A percentile compares a stretch with the other conserved stretches of the same genome.
phyloP scores from a whole-genome alignment of 2,113 vertebrate genomes.

The Arothron firmamentum region DNA sequence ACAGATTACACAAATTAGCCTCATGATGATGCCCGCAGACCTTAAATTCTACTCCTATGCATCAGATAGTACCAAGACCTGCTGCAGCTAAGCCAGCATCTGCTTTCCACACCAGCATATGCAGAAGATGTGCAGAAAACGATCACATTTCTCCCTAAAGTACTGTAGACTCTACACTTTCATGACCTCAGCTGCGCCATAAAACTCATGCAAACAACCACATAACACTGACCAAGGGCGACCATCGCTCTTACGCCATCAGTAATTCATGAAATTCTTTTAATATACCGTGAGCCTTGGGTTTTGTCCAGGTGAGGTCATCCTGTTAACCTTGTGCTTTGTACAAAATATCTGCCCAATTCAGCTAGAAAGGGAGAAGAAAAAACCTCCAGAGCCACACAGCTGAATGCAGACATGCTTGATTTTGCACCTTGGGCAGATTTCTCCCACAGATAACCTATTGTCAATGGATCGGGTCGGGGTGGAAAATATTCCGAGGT shows the following conservation, averaged over 20 bases:
- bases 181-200: constrained; percentile 57
- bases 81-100: constrained; percentile 15
- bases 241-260: constrained; percentile 46
- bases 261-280: constrained; percentile 41
- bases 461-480: neutral
- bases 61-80: neutral
- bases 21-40: too few species aligned
- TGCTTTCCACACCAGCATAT: constrained; percentile 26
- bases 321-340: neutral
- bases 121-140: too few species aligned
- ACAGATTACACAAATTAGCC: too few species aligned
- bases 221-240: constrained; percentile 51
- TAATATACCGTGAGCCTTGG: constrained; percentile 12
- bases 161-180: constrained; percentile 51
- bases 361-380: neutral
- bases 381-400: neutral
- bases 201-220: constrained; percentile 48
- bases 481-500: constrained; percentile 15
- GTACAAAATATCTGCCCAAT: neutral
- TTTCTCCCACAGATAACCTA: neutral
- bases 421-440: neutral
- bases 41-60: too few species aligned
- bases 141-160: constrained; percentile 25
- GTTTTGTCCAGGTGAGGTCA: constrained; percentile 1
- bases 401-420: too few species aligned